Base-by-base conservation (phyloP, 2,797 vertebrate species). In the Lycodopsis pacificus region DNA sequence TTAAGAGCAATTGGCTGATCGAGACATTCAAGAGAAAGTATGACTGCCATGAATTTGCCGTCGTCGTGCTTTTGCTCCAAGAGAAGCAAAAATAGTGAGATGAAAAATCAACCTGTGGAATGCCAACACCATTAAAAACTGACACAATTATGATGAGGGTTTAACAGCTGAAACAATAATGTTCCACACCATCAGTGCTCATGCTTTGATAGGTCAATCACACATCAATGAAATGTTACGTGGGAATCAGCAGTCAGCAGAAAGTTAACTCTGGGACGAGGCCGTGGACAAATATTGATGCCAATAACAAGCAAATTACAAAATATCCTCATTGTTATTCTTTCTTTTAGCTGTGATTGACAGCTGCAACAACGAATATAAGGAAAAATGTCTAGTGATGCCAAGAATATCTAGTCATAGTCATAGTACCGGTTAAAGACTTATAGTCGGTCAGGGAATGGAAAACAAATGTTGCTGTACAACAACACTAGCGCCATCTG, bases 401-500 rank as follows among this genome's bases (percentile, higher is more conserved):
- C 5, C 20, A 13, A 17, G 15, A 59, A 20, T 3, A 7, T 64
- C 1, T 2, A 2, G 38, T 36, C 58, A 42, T 1, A 49, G 15
- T 4, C 9, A 25, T 2, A 25, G 10, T 3, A 17, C 4, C 13
- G 25, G 1, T 42, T 27, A 4, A 51, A 59, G 1, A 19, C 4
- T 32, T 32, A 1, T 32, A 1, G 30, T 32, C 30, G 5, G 30
- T 7, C 11, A 5, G 34, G 22, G 6, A 38, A n/a, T 14, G 6
- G 19, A 15, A 12, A 14, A 65, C 44, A 7, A 15, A 63, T n/a
- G 8, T 17, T 2, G 3, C 14, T 3, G 30, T 12, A 10, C n/a
- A 36, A 57, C 17, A 63, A 22, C 22, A 44, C 5, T 62, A 63
- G 54, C 72, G 12, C 87, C 82, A 83, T 71, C 91, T 90, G 32